Evolutionary conservation across 1,140 invertebrate genomes (phyloP), one percentile per base, ranked within the genome.

Genomic region (Drosophila nigrodunni): DNA sequence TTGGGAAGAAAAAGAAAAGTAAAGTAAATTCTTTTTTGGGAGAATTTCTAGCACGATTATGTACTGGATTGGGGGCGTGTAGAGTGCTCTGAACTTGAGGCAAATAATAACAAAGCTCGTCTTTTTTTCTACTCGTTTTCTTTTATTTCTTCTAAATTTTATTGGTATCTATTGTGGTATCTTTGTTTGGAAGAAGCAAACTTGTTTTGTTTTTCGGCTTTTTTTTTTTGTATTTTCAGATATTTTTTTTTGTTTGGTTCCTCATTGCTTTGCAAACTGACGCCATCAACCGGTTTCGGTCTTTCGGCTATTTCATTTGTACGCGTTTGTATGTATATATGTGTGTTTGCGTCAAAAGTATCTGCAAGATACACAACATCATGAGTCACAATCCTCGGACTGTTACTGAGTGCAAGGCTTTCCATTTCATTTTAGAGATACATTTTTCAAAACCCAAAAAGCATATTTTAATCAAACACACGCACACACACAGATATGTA

Each of bases 211-310:
- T 30, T 30, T 30, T 30, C 25, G 25, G 25, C 6, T 30, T 30
- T 30, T 30, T 30, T 30, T 30, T 30, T 30, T 30, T 30, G 25
- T 30, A 30, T 30, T 30, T 30, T 30, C 25, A 30, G 55, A 57
- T 67, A 67, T 52, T 54, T 52, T 54, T 52, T 82, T 82, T 87
- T 86, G 61, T 49, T 55, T 65, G 57, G 61, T 66, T 72, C 44
- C 61, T 57, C 60, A 43, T 52, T 85, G 64, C 39, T 80, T 76
- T 68, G 61, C 77, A 70, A 87, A 79, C 83, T 88, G 83, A 87
- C 82, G 82, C 82, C 82, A 87, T 88, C 83, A 87, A 87, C 82
- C 82, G 82, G 83, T 87, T 88, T 81, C 50, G n/a, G 70, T 67
- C 67, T 78, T 81, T 83, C 60, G 78, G 78, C 61, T 74, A 81